These are phyloP conservation scores for Trachelus stipa DNA, from an alignment of 2,888 invertebrate genomes.

Conservation along the genomic window DNA sequence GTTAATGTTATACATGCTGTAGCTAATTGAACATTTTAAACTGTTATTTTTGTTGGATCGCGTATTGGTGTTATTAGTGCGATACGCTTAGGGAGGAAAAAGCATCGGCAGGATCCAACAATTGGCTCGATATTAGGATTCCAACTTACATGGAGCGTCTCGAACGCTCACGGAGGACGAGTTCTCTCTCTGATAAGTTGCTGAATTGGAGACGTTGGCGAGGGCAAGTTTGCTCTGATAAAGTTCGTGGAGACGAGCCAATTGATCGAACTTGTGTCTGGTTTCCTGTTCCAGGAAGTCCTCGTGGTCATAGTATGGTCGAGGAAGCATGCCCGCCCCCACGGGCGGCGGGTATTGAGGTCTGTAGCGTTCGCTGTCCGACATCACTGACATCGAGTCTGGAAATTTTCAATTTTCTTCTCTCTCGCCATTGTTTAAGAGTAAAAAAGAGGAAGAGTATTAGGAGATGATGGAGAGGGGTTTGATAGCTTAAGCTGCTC, in stretches of 20 bases:
- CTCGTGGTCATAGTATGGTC: conserved; percentile 64
- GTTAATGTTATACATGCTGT: conserved; percentile 23
- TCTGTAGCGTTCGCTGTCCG: conserved; percentile 62
- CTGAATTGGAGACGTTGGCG: conserved; percentile 77
- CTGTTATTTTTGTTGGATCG: not conserved
- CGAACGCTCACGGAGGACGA: conserved; percentile 58
- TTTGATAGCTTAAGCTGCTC: not conserved
- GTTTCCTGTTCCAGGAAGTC: conserved; percentile 68
- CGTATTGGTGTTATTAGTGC: too few species aligned
- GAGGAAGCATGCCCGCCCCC: conserved; percentile 56
- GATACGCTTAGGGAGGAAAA: too few species aligned
- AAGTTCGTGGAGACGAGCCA: conserved; percentile 83
- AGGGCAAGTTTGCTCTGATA: conserved; percentile 83
- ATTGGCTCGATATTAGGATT: not conserved
- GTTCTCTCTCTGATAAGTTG: conserved; percentile 70
- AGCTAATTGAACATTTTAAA: not conserved
- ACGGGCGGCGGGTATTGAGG: conserved; percentile 58
- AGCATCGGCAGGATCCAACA: not conserved
- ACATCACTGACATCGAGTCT: conserved; percentile 69
- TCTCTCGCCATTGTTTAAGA: not conserved
- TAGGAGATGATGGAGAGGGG: not conserved
- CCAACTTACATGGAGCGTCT: conserved; percentile 61
- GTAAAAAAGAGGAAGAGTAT: not conserved
- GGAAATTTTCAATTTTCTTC: conserved; percentile 32
- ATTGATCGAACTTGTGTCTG: conserved; percentile 79